Percentiles rank a stretch among this genome's conserved stretches.
These are phyloP conservation scores for Ephestia elutella DNA, from an alignment of 1,140 invertebrate species.

Conservation along the genomic window DNA sequence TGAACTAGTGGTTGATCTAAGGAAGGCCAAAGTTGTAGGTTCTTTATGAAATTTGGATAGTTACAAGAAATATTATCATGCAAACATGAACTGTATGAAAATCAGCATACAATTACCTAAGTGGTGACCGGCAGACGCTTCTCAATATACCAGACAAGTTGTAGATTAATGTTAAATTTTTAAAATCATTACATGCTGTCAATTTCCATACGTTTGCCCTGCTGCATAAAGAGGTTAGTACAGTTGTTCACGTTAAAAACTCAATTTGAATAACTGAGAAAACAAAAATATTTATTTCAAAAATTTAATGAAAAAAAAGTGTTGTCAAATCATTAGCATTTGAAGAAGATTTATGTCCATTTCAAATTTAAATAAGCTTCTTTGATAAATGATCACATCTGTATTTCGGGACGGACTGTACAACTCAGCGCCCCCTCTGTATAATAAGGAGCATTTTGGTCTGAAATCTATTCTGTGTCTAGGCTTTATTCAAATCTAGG, in stretches of 20 bases:
- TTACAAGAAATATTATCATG: no score
- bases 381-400: conserved; percentile 11
- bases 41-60: no score
- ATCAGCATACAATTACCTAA: no score
- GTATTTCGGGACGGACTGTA: conserved; percentile 30
- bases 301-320: background rate
- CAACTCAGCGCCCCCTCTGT: conserved; percentile 4
- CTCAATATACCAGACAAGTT: conserved; percentile 30
- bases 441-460: conserved; percentile 37
- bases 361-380: background rate
- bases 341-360: conserved; percentile 2
- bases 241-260: conserved; percentile 26
- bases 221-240: conserved; percentile 38
- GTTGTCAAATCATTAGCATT: background rate
- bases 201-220: conserved; percentile 53
- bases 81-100: no score
- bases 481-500: conserved; percentile 38
- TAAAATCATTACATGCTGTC: conserved; percentile 32
- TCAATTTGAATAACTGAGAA: conserved; percentile 17
- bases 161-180: conserved; percentile 45
- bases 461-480: conserved; percentile 32
- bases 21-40: no score
- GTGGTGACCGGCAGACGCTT: no score
- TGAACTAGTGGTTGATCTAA: no score
- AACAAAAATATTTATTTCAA: conserved; percentile 12